Percentiles rank a stretch among this genome's conserved stretches.
phyloP scores from a whole-genome alignment of 2,113 vertebrate genomes.

The Ameiurus melas region DNA sequence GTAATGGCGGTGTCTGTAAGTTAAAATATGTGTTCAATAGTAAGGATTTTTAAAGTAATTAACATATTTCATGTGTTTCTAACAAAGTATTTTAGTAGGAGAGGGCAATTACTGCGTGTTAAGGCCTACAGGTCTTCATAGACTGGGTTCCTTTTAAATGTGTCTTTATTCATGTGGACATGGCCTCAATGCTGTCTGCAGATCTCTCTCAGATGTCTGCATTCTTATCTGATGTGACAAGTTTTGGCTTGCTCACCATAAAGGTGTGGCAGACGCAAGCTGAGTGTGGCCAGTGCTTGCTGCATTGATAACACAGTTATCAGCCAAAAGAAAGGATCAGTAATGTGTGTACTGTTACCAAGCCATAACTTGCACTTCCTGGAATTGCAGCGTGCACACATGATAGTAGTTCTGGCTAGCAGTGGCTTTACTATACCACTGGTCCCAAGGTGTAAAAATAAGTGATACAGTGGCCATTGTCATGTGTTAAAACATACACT shows the following conservation, averaged over 20 bases:
- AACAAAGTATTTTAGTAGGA: too few species aligned
- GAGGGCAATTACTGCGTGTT: too few species aligned
- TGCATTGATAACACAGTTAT: conserved; percentile 49
- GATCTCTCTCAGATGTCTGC: conserved; percentile 9
- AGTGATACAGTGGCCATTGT: conserved; percentile 9
- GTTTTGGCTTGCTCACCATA: neutral
- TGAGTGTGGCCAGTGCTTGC: neutral
- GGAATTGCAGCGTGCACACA: conserved; percentile 34
- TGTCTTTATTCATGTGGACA: neutral
- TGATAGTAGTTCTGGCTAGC: conserved; percentile 43
- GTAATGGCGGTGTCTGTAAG: too few species aligned
- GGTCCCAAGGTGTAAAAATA: conserved; percentile 45
- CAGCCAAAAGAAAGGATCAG: conserved; percentile 47
- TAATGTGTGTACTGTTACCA: conserved; percentile 54
- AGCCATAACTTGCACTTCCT: conserved; percentile 38
- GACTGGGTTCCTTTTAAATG: neutral
- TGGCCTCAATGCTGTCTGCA: neutral
- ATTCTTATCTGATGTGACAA: conserved; percentile 8
- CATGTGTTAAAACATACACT: conserved; percentile 19
- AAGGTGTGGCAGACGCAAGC: conserved; percentile 2
- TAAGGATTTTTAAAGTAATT: too few species aligned
- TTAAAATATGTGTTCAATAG: too few species aligned
- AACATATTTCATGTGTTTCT: too few species aligned
- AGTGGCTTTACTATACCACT: neutral
- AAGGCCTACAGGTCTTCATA: too few species aligned